Base-by-base conservation (phyloP, 2,797 vertebrate species). In the Diplodus sargus region DNA sequence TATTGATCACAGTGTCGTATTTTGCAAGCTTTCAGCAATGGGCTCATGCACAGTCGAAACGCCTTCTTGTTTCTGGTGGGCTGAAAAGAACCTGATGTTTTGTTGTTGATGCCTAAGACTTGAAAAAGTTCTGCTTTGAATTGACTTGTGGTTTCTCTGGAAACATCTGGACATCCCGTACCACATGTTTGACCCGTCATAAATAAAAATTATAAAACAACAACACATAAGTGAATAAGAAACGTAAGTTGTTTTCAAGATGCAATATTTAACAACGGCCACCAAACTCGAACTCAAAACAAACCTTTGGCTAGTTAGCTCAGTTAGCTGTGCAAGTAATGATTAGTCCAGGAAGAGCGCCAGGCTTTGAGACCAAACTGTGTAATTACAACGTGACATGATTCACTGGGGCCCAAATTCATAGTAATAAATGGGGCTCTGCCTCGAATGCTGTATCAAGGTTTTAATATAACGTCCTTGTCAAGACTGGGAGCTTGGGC, bases 181-280 rank as follows among this genome's bases (percentile, higher is more conserved):
- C 34, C 18, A 48, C 9, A 42, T 30, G 22, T 70, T 39, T 83
- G 14, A 66, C n/a, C 17, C 48, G 22, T 72, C 30, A 8, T 42
- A 60, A 0, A 53, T 2, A 61, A 42, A 22, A 66, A 51, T 23
- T 14, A 42, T n/a, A 54, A 57, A 48, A 34, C 25, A 25, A 22
- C 11, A 54, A 16, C 25, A 53, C 20, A 18, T 47, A 56, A 68
- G 18, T 30, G 43, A 68, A 39, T 16, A n/a, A 60, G 67, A 16
- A 74, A 58, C 18, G 52, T 68, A 51, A 63, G 57, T 30, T 59
- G 39, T 59, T 75, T 75, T 39, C 11, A 39, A 11, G 39, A 10
- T 11, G 39, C 39, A 39, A 11, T 39, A 39, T 39, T 9, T 39
- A 39, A 39, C 39, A 39, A 10, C 7, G 39, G 39, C 39, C 39